Percentiles rank a stretch among this genome's conserved stretches.
These are phyloP conservation scores for Pangasianodon hypophthalmus DNA, from an alignment of 2,113 vertebrate genomes.

Conservation along the genomic window DNA sequence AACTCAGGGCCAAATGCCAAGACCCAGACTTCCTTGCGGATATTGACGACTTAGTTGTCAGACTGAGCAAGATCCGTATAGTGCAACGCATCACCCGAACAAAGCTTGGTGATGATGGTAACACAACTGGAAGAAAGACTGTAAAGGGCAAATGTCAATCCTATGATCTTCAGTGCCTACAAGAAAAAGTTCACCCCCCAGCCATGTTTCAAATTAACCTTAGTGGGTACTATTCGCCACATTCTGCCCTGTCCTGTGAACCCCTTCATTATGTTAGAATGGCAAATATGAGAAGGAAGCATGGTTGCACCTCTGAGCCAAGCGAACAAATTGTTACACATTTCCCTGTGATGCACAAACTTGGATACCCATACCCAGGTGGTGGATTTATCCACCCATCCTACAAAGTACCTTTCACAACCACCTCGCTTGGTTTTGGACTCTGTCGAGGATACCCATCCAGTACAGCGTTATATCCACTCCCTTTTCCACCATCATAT, in stretches of 20 bases:
- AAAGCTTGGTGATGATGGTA: slow-evolving; percentile 58
- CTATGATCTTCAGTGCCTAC: slow-evolving; percentile 83
- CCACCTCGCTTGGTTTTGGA: slow-evolving; percentile 86
- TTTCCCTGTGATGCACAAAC: slow-evolving; percentile 85
- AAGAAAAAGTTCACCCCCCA: slow-evolving; percentile 86
- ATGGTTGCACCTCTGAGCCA: slow-evolving; percentile 88
- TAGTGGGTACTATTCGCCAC: slow-evolving; percentile 92
- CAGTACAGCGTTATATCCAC: slow-evolving; percentile 84
- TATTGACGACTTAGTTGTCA: slow-evolving; percentile 86
- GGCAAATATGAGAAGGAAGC: slow-evolving; percentile 85
- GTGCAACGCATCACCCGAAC: slow-evolving; percentile 74
- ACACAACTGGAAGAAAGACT: slow-evolving; percentile 60
- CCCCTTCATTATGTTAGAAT: slow-evolving; percentile 88
- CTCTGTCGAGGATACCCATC: slow-evolving; percentile 91
- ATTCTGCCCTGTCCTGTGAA: slow-evolving; percentile 81
- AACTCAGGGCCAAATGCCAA: slow-evolving; percentile 79
- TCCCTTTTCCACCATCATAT: slow-evolving; percentile 80
- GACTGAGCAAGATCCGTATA: slow-evolving; percentile 87
- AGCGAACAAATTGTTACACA: slow-evolving; percentile 83
- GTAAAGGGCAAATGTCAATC: slow-evolving; percentile 61
- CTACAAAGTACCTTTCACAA: slow-evolving; percentile 84
- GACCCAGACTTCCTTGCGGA: slow-evolving; percentile 92
- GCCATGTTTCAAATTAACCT: slow-evolving; percentile 91
- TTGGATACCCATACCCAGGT: slow-evolving; percentile 82
- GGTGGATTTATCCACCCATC: slow-evolving; percentile 85